Percentiles rank a stretch among this genome's conserved stretches.
phyloP scores from a whole-genome alignment of 2,797 vertebrate genomes.

The Eutrigla gurnardus region DNA sequence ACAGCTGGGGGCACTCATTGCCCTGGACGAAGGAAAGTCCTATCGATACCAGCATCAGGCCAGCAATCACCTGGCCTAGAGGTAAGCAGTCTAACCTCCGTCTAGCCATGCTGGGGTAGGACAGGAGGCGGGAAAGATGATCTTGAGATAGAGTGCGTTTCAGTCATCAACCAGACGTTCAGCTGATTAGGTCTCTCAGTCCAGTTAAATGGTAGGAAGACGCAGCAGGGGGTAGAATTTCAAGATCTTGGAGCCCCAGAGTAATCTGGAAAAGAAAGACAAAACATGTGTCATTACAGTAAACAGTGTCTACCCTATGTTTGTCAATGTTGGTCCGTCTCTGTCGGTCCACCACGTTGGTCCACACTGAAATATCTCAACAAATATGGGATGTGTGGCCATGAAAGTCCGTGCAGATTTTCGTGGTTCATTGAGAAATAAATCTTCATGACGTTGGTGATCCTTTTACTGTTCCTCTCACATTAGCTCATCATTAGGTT shows the following conservation, averaged over 20 bases:
- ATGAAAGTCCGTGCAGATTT: neutral
- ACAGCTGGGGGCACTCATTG: constrained; percentile 94
- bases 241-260: constrained; percentile 60
- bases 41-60: constrained; percentile 82
- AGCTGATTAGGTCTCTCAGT: constrained; percentile 56
- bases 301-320: neutral
- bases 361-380: constrained; percentile 10
- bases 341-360: neutral
- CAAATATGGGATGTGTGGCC: neutral
- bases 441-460: neutral
- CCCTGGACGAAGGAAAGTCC: constrained; percentile 84
- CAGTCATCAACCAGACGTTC: constrained; percentile 79
- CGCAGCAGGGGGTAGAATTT: constrained; percentile 48
- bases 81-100: constrained; percentile 64
- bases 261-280: constrained; percentile 83
- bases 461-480: neutral
- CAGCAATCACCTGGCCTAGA: constrained; percentile 80
- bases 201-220: constrained; percentile 59
- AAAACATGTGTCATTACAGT: constrained; percentile 41
- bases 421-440: neutral
- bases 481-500: neutral
- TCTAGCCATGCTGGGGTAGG: constrained; percentile 86
- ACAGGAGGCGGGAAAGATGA: constrained; percentile 66
- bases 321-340: neutral
- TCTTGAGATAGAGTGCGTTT: constrained; percentile 65